These are phyloP conservation scores for Drosophila grimshawi DNA, from an alignment of 1,140 invertebrate genomes.

Conservation along the genomic window DNA sequence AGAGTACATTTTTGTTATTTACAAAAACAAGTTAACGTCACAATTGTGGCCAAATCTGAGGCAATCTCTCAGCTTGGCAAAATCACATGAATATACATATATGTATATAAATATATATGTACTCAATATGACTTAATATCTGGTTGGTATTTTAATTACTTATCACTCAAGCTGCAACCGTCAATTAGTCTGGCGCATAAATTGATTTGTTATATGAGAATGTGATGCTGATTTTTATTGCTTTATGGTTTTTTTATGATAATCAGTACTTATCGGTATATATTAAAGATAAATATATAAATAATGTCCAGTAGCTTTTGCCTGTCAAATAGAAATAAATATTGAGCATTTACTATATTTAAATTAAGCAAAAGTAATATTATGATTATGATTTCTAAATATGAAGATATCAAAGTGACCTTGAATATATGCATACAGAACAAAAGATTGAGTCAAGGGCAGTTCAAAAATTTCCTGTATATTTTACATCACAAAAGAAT, in stretches of 20 bases:
- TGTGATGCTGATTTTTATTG: slow-evolving; percentile 23
- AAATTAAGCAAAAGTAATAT: not conserved
- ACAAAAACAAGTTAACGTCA: not conserved
- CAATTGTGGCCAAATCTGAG: slow-evolving; percentile 7
- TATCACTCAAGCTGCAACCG: not conserved
- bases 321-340: not conserved
- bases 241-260: slow-evolving; percentile 27
- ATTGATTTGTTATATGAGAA: slow-evolving; percentile 5
- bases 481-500: slow-evolving; percentile 1
- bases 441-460: not conserved
- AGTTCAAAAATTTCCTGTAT: not conserved
- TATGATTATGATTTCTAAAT: too few relatives aligned
- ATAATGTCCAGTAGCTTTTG: not conserved
- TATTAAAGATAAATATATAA: not conserved
- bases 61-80: not conserved
- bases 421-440: slow-evolving; percentile 1
- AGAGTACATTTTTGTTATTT: not conserved
- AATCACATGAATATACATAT: not conserved
- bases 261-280: slow-evolving; percentile 3
- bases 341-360: not conserved
- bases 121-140: not conserved
- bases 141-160: slow-evolving; percentile 4
- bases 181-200: slow-evolving; percentile 20
- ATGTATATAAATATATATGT: not conserved
- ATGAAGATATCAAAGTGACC: not conserved